Evolutionary conservation across 2,797 vertebrate species (phyloP).

Genomic region (Odontamblyopus lacepedii): DNA sequence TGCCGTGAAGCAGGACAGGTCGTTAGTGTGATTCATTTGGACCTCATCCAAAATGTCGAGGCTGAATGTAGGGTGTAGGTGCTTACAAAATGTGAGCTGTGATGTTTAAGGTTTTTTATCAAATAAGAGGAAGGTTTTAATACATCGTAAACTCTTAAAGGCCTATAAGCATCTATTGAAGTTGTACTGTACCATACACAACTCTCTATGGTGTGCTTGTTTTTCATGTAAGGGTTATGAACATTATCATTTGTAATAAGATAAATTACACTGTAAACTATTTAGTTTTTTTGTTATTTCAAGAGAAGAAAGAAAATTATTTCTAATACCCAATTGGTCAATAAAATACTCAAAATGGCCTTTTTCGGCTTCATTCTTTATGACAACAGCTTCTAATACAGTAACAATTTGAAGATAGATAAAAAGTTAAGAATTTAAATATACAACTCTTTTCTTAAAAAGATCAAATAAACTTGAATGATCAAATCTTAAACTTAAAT

Average conservation of each 20-base stretch:
- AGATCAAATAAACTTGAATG: too few species aligned
- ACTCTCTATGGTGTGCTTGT: neutral
- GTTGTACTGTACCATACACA: too few species aligned
- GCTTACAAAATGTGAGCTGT: slow-evolving; percentile 48
- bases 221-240: neutral
- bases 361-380: neutral
- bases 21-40: slow-evolving; percentile 82
- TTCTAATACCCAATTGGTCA: neutral
- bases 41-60: slow-evolving; percentile 61
- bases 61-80: slow-evolving; percentile 41
- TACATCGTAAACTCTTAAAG: slow-evolving; percentile 35
- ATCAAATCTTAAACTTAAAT: too few species aligned
- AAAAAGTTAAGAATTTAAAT: neutral
- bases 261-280: neutral
- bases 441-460: too few species aligned
- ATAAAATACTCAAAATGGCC: neutral
- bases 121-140: slow-evolving; percentile 49
- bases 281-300: neutral
- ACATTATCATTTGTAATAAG: neutral
- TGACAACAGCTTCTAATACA: neutral
- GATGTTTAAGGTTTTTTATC: slow-evolving; percentile 33
- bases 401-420: neutral
- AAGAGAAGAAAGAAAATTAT: neutral
- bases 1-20: slow-evolving; percentile 75
- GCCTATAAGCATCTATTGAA: too few species aligned